Base-by-base conservation (phyloP, 2,797 vertebrate species). In the Alexandromys oeconomus region DNA sequence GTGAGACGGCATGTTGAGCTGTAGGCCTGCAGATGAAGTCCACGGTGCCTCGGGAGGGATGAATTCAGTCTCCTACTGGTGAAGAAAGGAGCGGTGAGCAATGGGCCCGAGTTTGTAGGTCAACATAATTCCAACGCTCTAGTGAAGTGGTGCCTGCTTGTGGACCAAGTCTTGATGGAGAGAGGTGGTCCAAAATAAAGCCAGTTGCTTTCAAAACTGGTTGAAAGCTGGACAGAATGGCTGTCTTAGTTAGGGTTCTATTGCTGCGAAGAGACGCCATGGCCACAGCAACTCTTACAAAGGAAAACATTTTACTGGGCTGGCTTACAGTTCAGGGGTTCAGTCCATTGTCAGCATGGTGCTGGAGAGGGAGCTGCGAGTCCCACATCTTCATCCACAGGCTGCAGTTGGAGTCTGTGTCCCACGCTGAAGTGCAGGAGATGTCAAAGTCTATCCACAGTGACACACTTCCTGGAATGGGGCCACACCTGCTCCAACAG, bases 131-230 rank as follows among this genome's bases (percentile, higher is more conserved):
- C 21, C 19, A 34, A 34, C 1, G 5, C 59, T 57, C 11, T 10
- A 0, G 15, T 9, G 40, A 76, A 6, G 1, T 12, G 2, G 12
- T 17, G 13, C 27, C 21, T 12, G 15, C 51, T 6, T 5, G 34
- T 1, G 27, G 2, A 6, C 43, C 5, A 59, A 61, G 40, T 19
- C 54, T 54, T 57, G 54, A 57, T 19, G 17, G 54, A 57, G 46
- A 0, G 0, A 8, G 12, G 2, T 0, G 0, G 40, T 11, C 43
- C 40, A 84, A 13, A 31, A 12, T 40, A 46, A n/a, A 54, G 2
- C 2, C 11, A 27, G 37, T 15, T 27, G 3, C 21, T 34, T 54
- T 25, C 29, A 12, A 40, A 63, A 25, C 6, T 31, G 57, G 15
- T 19, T 21, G 3, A 82, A 78, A 67, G 9, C 48, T 27, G 34